Base-by-base conservation (phyloP, 2,797 vertebrate genomes). In the Myripristis jacobus region DNA sequence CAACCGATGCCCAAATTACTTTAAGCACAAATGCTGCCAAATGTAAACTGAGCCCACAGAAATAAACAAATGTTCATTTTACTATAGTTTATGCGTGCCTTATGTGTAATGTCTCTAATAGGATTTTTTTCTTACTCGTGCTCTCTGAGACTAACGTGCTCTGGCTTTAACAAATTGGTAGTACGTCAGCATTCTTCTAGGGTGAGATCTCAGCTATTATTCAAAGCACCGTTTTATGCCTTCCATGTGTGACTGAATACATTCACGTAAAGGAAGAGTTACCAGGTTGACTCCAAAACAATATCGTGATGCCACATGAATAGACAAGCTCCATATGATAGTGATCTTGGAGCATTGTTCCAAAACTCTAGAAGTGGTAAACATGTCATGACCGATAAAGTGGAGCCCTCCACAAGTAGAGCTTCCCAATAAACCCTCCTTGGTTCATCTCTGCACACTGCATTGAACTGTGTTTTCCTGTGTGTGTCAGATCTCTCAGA, bases 191-290 rank as follows among this genome's bases (percentile, higher is more conserved):
- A 53, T 80, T 85, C 82, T 73, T 57, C 43, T 34, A 51, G 73
- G 74, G 43, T 83, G 68, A 79, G 70, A 82, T 81, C 84, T 86
- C 70, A 77, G 64, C 80, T 76, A 60, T 55, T 18, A 51, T 76
- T 81, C 59, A 75, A 75, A 87, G 78, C 21, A 8, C 51, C 2
- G 44, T 67, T 57, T 84, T 80, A 87, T 88, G 29, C 57, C 7
- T 82, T 34, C 87, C 84, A 88, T 89, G 79, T 92, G 89, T 83
- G 73, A 52, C 57, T 66, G 51, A 55, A 68, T 73, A 36, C 3
- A 7, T 79, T 36, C 43, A 67, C 56, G 24, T 66, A 84, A 70
- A 71, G 54, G 82, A 82, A 75, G 84, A 89, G 74, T 89, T 88
- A 86, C 84, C 80, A 86, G 72, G 80, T 83, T 73, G 71, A 68